phyloP scores from a whole-genome alignment of 2,113 vertebrate genomes.

The Aphyosemion australe region DNA sequence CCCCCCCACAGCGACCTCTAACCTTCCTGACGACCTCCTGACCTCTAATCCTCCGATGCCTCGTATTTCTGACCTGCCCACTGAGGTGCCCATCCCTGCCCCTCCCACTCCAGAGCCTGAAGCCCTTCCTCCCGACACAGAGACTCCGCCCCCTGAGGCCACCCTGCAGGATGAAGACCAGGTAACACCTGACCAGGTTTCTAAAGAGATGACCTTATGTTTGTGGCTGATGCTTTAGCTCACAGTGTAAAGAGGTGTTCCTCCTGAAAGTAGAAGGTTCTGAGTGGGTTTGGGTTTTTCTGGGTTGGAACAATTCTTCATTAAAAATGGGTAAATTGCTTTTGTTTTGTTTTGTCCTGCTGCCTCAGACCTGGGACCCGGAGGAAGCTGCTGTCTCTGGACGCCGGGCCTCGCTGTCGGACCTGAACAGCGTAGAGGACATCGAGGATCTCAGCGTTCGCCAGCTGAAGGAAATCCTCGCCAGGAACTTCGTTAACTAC shows the following conservation, averaged over 20 bases:
- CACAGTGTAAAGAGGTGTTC: too few species aligned
- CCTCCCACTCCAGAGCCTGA: conserved; percentile 25
- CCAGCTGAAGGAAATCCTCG: conserved; percentile 95
- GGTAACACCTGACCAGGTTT: conserved; percentile 40
- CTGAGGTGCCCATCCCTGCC: background rate
- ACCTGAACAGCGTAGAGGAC: conserved; percentile 83
- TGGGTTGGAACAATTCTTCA: too few species aligned
- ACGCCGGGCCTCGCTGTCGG: conserved; percentile 90
- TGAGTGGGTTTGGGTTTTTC: too few species aligned
- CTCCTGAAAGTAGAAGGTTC: too few species aligned
- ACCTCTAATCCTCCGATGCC: background rate
- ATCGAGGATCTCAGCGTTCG: conserved; percentile 89
- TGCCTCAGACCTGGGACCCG: conserved; percentile 80
- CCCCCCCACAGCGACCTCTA: conserved; percentile 17
- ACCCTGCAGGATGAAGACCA: conserved; percentile 59
- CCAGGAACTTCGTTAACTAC: conserved; percentile 96
- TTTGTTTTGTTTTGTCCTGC: background rate
- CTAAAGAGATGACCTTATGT: too few species aligned
- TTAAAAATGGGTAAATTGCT: too few species aligned
- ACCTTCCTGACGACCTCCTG: background rate
- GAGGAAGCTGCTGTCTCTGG: conserved; percentile 84
- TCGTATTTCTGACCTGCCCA: conserved; percentile 19
- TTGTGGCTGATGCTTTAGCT: too few species aligned
- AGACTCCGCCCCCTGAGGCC: background rate
- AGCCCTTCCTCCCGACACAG: conserved; percentile 6